Base-by-base conservation (phyloP, 2,888 invertebrate species). In the Scrobipalpa atriplicella region DNA sequence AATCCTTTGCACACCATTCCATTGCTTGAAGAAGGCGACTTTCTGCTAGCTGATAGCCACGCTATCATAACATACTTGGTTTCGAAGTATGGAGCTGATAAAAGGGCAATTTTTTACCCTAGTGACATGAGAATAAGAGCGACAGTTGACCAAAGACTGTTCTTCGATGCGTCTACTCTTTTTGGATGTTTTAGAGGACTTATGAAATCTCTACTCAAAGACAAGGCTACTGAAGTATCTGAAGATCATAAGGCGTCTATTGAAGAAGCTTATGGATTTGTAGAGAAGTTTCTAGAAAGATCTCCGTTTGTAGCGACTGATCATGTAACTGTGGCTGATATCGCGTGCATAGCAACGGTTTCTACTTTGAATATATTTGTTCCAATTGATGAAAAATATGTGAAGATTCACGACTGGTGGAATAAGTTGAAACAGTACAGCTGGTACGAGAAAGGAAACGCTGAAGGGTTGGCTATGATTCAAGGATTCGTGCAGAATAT, bases 1-100 rank as follows among this genome's bases (percentile, higher is more conserved):
- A 85, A 85, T 54, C 84, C 83, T 0, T 64, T 78, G 9, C 83
- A 83, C 21, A 71, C 78, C 0, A 63, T 85, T 0, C 85, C 84
- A 0, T 39, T 84, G 8, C 66, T 85, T 3, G 83, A 83, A 81
- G 84, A 85, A 16, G 80, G 75, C n/a, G 79, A 81, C 29, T 83
- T 81, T 39, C 36, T 73, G 0, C 66, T 85, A 0, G 70, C 78
- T 8, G 84, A 84, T 38, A 84, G 84, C 52, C 84, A 84, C 41
- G 80, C 84, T 0, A 85, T 85, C 13, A 74, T 80, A 0, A 81
- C 79, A 0, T 85, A 85, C 65, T 67, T 85, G 11, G 77, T 80
- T 0, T 79, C 82, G 0, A 85, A 84, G 65, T 85, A 82, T 51
- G 85, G 84, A 39, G 79, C 74, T 0, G 79, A 80, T 0, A 77